Conservation (phyloP, 2,113 vertebrate species). For the Callaeas wilsoni region DNA sequence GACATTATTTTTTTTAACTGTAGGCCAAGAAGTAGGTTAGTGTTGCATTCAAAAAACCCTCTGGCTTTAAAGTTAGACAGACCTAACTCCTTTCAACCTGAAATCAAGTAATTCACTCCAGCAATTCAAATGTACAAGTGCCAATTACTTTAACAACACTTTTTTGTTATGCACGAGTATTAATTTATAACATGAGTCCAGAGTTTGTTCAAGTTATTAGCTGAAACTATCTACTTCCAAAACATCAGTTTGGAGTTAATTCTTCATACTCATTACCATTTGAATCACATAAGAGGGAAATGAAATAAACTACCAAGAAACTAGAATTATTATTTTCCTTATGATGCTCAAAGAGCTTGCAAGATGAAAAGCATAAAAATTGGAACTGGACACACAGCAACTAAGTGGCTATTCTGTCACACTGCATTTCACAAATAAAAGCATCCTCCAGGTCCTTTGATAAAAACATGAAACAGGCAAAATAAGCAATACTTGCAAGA, state of each 20-base stretch:
- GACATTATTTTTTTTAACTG: neutral
- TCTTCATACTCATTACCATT: neutral
- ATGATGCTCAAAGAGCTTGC: neutral
- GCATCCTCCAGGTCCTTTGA: slow-evolving; percentile 9
- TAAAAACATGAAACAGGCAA: slow-evolving; percentile 16
- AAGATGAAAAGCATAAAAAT: slow-evolving; percentile 5
- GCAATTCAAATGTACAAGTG: neutral
- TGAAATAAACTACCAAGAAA: neutral
- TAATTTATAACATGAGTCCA: neutral
- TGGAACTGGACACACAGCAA: neutral
- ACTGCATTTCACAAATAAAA: neutral
- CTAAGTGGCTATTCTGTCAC: slow-evolving; percentile 29
- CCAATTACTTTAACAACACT: neutral
- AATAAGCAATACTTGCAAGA: neutral
- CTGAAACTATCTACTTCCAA: neutral
- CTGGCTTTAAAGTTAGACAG: neutral
- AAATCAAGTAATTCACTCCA: neutral
- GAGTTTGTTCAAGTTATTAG: neutral
- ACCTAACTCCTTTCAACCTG: neutral
- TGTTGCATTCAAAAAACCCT: neutral
- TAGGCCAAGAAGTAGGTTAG: neutral
- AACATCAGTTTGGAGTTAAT: slow-evolving; percentile 7
- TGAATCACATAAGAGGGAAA: neutral
- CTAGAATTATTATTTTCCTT: neutral
- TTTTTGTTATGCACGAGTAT: neutral